Base-by-base conservation (phyloP, 2,888 invertebrate species). In the Polydrusus tereticollis region DNA sequence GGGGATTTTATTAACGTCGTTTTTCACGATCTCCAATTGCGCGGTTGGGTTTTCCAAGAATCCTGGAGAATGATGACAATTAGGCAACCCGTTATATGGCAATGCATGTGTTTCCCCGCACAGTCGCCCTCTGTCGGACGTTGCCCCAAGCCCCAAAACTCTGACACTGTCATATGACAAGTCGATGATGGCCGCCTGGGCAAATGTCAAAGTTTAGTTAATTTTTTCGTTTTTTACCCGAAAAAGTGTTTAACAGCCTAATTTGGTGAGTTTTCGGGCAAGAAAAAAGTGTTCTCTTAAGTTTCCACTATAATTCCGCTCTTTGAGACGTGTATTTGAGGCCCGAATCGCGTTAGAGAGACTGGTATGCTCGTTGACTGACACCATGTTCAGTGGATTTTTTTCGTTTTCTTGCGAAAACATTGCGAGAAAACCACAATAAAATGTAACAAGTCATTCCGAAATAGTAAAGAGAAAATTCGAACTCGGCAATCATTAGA, bases 371-470 rank as follows among this genome's bases (percentile, higher is more conserved):
- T 43, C 55, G 18, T 21, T 43, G 59, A 64, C 59, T 16, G 65
- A 14, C 60, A 68, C 64, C 59, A 64, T 43, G 58, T 64, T 64
- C 55, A 36, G 63, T 10, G 6, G 50, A 38, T 36, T 58, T 69
- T 72, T 73, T 73, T 65, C 59, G 52, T 71, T 71, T 71, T 52
- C 60, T 59, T 65, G 43, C 14, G 43, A 66, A 71, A 71, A 66
- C 23, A 52, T 10, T 12, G 7, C 65, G 12, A 33, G 57, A 26
- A 62, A 60, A 70, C 36, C 7, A 20, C 43, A 43, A 18, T 66
- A 71, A 65, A 52, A 71, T 71, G 71, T 71, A 71, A 66, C 60
- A 55, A 66, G 50, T 43, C 41, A 66, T 66, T 71, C 71, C 59
- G 12, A 5, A 59, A 20, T 14, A 36, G n/a, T 10, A 41, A 26